Percentiles rank a stretch among this genome's conserved stretches.
Evolutionary conservation across 2,888 invertebrate genomes (phyloP).

Genomic region (Mythimna vitellina): DNA sequence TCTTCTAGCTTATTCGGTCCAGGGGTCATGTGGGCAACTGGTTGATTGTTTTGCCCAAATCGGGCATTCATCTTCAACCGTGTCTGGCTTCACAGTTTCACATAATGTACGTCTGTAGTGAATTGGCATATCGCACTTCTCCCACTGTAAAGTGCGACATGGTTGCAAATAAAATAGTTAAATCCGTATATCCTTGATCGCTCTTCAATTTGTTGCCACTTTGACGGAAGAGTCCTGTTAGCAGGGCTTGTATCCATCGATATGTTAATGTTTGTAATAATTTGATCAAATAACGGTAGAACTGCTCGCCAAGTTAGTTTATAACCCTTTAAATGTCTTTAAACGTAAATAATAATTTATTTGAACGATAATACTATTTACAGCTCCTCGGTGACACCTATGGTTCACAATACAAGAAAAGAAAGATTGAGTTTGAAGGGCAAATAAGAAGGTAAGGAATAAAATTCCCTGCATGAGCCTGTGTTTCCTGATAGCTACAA

Average conservation of each 20-base stretch:
- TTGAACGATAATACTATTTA: neutral
- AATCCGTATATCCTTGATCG: constrained; percentile 22
- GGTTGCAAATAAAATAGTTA: constrained; percentile 15
- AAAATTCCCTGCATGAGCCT: too few species aligned
- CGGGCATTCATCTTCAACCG: neutral
- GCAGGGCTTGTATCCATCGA: constrained; percentile 15
- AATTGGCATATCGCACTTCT: constrained; percentile 7
- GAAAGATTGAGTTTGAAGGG: neutral
- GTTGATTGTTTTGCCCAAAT: neutral
- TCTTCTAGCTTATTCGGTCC: neutral
- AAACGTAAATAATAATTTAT: constrained; percentile 6
- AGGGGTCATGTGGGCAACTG: neutral
- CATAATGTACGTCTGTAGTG: neutral
- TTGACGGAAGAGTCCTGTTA: constrained; percentile 45
- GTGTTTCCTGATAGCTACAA: too few species aligned
- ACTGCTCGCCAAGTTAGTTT: constrained; percentile 5
- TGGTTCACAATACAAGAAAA: neutral
- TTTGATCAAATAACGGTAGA: constrained; percentile 43
- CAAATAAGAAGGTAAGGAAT: neutral
- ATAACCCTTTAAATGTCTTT: neutral
- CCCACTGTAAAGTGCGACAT: constrained; percentile 12
- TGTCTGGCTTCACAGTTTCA: neutral
- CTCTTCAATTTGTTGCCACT: constrained; percentile 20
- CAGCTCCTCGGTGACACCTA: neutral
- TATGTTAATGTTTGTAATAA: constrained; percentile 22